Percentiles rank a stretch among this genome's conserved stretches.
These are phyloP conservation scores for Chlorops oryzae DNA, from an alignment of 1,140 invertebrate species.

Conservation along the genomic window DNA sequence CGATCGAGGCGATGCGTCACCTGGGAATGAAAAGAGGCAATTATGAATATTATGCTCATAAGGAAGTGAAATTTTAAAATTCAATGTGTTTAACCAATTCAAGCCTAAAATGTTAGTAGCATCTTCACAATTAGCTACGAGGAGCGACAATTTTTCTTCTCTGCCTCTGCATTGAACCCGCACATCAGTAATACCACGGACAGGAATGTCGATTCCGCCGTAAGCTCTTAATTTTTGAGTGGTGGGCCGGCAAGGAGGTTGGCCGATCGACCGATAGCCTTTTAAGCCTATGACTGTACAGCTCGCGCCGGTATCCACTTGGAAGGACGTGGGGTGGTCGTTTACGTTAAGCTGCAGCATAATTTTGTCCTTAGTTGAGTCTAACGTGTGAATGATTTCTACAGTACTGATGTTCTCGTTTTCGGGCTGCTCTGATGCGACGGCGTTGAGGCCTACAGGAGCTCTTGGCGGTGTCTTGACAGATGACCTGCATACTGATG, in stretches of 20 bases:
- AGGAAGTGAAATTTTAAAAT: too few relatives aligned
- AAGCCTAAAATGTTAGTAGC: background rate
- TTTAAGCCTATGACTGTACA: too few relatives aligned
- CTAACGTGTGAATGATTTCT: background rate
- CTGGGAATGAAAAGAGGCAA: background rate
- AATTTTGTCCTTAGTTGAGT: background rate
- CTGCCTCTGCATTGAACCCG: background rate
- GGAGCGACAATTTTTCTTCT: background rate
- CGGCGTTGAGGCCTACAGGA: background rate
- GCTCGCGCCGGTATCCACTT: slow-evolving; percentile 3
- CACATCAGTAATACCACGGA: background rate
- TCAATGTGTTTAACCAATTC: background rate
- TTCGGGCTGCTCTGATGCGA: background rate
- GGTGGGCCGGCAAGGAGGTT: background rate
- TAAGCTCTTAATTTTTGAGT: background rate
- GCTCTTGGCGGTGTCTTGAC: background rate
- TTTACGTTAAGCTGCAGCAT: background rate
- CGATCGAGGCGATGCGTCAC: background rate
- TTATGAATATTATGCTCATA: too few relatives aligned
- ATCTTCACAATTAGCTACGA: background rate
- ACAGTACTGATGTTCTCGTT: background rate
- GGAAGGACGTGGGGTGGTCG: background rate
- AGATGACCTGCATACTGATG: background rate
- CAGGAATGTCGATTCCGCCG: background rate
- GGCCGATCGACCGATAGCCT: too few relatives aligned